Evolutionary conservation across 1,140 invertebrate species (phyloP).

Genomic region (Caerostris darwini): DNA sequence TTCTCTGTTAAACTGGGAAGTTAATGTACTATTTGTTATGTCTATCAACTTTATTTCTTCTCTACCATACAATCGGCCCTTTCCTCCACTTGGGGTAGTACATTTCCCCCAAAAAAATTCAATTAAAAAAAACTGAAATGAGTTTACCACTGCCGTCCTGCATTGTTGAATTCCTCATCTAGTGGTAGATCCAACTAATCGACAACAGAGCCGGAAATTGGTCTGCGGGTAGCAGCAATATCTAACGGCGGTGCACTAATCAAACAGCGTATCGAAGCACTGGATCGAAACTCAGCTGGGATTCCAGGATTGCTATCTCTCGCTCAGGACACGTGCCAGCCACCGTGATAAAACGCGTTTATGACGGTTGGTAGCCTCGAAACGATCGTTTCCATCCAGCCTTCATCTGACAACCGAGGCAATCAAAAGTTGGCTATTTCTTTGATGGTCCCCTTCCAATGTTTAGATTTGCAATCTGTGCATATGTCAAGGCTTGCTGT

Average conservation of each 20-base stretch:
- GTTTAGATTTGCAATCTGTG: background rate
- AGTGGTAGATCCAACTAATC: conserved; percentile 2
- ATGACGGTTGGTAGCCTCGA: background rate
- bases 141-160: background rate
- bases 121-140: too few species aligned
- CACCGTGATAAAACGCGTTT: background rate
- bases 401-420: background rate
- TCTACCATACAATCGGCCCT: too few species aligned
- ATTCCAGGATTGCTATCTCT: too few species aligned
- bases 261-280: conserved; percentile 16
- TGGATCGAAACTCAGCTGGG: conserved; percentile 25
- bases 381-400: background rate
- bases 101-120: too few species aligned
- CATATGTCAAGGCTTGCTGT: too few species aligned
- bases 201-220: conserved; percentile 16
- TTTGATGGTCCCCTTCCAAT: background rate
- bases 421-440: background rate
- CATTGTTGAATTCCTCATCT: background rate
- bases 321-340: background rate
- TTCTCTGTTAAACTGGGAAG: too few species aligned
- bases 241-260: background rate
- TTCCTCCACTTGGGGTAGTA: too few species aligned
- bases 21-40: too few species aligned
- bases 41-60: too few species aligned
- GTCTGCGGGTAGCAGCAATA: background rate